Base-by-base conservation (phyloP, 2,888 invertebrate genomes). In the Amaurobius ferox region DNA sequence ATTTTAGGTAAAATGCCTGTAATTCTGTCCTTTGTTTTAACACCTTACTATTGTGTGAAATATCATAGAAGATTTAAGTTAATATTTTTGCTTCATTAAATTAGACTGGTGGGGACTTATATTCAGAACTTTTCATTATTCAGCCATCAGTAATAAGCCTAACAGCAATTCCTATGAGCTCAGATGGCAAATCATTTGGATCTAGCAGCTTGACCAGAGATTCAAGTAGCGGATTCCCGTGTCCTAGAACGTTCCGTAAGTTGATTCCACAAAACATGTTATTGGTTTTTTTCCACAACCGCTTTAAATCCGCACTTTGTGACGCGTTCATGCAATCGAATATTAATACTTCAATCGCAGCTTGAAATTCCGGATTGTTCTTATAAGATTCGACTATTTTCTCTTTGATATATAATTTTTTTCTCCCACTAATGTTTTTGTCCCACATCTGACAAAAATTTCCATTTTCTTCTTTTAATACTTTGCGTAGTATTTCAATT, bases 251-350 rank as follows among this genome's bases (percentile, higher is more conserved):
- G 19, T 83, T 83, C 6, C 76, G 29, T 11, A 83, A 9, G 64
- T 71, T 70, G 19, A 83, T 76, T 0, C 81, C 81, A 28, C 30
- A 40, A 19, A 83, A 76, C 23, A 80, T n/a, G n/a, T n/a, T n/a
- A n/a, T n/a, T n/a, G n/a, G n/a, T n/a, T n/a, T n/a, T n/a, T n/a
- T n/a, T n/a, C n/a, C 66, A 79, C 1, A 79, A 29, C 16, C 55
- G 26, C 39, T 61, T 9, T 7, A 79, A 35, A 0, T 72, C 67
- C 29, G 44, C 61, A 0, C 35, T 48, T 32, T 67, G 67, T 9
- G 74, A 67, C 23, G 70, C 26, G 7, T n/a, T 81, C 81, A 81
- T 81, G 30, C 81, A 81, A n/a, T 81, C 81, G 19, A 68, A 81
- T 0, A 81, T 40, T 7, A 81, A 23, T 61, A 70, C 68, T 62